phyloP scores from a whole-genome alignment of 2,888 invertebrate genomes.

The Chloroclysta siterata region DNA sequence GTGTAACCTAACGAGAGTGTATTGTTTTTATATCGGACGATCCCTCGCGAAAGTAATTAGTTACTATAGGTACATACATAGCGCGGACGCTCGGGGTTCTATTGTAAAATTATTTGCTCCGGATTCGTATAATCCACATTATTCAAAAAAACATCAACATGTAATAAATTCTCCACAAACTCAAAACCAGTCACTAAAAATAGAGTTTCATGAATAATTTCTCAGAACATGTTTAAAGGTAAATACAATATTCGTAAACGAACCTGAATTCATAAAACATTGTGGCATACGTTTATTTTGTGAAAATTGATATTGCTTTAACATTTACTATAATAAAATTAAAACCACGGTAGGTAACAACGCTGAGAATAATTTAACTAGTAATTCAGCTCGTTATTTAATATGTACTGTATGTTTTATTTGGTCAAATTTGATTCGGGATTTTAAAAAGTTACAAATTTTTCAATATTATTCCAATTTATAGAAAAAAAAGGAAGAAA shows the following conservation, averaged over 20 bases:
- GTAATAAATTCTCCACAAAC: not conserved
- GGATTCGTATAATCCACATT: too few species aligned
- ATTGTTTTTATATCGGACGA: too few species aligned
- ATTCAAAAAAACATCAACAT: not conserved
- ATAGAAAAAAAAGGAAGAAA: too few species aligned
- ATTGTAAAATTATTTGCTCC: too few species aligned
- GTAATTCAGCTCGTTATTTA: not conserved
- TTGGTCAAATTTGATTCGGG: too few species aligned
- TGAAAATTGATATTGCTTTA: constrained; percentile 25
- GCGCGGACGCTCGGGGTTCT: too few species aligned
- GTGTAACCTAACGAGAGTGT: too few species aligned
- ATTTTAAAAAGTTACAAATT: too few species aligned
- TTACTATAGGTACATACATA: too few species aligned
- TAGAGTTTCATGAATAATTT: constrained; percentile 2
- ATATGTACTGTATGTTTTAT: too few species aligned
- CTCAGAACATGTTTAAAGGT: constrained; percentile 1
- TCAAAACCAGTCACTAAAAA: not conserved
- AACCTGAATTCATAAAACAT: constrained; percentile 19
- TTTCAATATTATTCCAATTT: too few species aligned
- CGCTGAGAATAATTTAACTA: not conserved
- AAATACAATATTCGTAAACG: constrained; percentile 17
- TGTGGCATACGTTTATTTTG: constrained; percentile 16
- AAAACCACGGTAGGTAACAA: constrained; percentile 5
- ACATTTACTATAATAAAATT: constrained; percentile 21
- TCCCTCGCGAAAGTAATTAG: too few species aligned